Evolutionary conservation across 2,888 invertebrate species (phyloP).

Genomic region (Alentia gelatinosa): DNA sequence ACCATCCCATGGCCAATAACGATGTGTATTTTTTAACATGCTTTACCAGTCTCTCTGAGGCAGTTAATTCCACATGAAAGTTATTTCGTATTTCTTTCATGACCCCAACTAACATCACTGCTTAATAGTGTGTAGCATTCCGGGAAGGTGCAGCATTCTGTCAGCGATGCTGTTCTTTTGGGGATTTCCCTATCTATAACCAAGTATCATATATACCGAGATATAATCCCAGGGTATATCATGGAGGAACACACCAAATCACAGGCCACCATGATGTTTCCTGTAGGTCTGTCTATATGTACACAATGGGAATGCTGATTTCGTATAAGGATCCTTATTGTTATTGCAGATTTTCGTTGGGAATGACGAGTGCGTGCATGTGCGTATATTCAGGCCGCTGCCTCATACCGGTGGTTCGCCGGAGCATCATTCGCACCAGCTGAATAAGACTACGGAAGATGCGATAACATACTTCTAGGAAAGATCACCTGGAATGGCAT

Average conservation of each 20-base stretch:
- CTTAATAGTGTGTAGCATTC: too few species aligned
- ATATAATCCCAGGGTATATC: background rate
- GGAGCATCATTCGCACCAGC: slow-evolving; percentile 68
- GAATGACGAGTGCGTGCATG: slow-evolving; percentile 75
- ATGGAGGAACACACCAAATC: too few species aligned
- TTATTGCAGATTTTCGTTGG: slow-evolving; percentile 66
- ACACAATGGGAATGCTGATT: background rate
- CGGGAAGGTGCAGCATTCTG: background rate
- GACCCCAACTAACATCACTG: too few species aligned
- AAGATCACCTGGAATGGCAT: background rate
- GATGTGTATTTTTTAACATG: too few species aligned
- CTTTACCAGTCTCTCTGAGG: too few species aligned
- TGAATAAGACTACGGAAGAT: slow-evolving; percentile 70
- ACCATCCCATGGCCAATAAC: too few species aligned
- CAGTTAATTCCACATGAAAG: too few species aligned
- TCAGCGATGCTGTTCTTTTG: background rate
- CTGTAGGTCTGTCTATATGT: background rate
- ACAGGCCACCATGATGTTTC: background rate
- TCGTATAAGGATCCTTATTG: background rate
- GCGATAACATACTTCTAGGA: slow-evolving; percentile 72
- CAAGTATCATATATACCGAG: background rate
- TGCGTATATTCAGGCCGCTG: slow-evolving; percentile 77
- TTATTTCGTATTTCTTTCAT: too few species aligned
- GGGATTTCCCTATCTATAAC: background rate
- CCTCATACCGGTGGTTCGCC: slow-evolving; percentile 67